These are phyloP conservation scores for Amblyjoppa proteus DNA, from an alignment of 2,888 invertebrate species.

Conservation along the genomic window DNA sequence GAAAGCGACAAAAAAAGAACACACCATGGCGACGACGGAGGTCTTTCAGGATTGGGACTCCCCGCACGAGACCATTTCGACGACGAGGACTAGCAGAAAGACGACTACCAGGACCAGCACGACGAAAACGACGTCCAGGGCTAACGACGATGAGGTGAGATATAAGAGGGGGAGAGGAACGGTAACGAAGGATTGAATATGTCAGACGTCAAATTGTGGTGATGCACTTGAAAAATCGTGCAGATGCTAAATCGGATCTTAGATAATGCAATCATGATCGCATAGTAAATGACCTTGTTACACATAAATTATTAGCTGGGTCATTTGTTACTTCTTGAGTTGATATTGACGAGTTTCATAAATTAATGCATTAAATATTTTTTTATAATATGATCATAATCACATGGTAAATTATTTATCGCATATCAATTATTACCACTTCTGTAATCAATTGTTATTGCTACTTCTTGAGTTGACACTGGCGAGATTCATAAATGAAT, in stretches of 20 bases:
- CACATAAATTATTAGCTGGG: too few species aligned
- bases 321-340: too few species aligned
- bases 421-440: too few species aligned
- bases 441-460: too few species aligned
- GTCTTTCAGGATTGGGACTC: conserved; percentile 84
- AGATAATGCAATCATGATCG: too few species aligned
- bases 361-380: too few species aligned
- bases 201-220: not conserved
- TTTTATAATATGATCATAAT: too few species aligned
- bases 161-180: not conserved
- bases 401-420: too few species aligned
- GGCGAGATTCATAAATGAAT: too few species aligned
- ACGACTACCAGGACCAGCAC: conserved; percentile 77
- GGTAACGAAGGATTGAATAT: not conserved
- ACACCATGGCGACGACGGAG: conserved; percentile 82
- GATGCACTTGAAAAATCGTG: conserved; percentile 1
- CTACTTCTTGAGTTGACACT: too few species aligned
- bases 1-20: not conserved
- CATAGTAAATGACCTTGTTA: too few species aligned
- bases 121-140: conserved; percentile 69
- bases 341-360: too few species aligned
- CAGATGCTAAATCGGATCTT: not conserved
- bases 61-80: conserved; percentile 79
- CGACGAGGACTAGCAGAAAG: conserved; percentile 74
- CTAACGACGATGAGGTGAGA: conserved; percentile 78